Conservation (phyloP, 2,797 vertebrate genomes). For the Sarcophilus harrisii region DNA sequence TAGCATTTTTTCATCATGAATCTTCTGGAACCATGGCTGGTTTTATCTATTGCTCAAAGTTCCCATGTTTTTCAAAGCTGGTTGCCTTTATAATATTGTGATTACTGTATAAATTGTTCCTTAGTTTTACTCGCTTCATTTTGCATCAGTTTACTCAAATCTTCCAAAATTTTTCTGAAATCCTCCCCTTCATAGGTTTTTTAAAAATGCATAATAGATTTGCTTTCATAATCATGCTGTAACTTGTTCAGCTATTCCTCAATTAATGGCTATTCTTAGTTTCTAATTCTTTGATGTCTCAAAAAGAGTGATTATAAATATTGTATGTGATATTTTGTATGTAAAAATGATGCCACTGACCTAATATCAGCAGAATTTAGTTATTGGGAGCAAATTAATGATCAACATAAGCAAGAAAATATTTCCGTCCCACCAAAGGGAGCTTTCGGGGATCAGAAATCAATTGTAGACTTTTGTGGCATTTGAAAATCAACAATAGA, state of each 20-base stretch:
- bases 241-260: background rate
- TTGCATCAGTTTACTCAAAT: background rate
- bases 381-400: slow-evolving; percentile 1
- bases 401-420: slow-evolving; percentile 21
- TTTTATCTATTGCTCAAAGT: background rate
- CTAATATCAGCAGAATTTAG: background rate
- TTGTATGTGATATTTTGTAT: slow-evolving; percentile 24
- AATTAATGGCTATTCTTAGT: background rate
- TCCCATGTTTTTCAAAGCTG: background rate
- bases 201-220: background rate
- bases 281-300: background rate
- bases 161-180: background rate
- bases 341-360: slow-evolving; percentile 15
- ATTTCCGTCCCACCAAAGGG: background rate
- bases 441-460: background rate
- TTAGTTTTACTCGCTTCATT: background rate
- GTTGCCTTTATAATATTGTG: background rate
- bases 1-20: background rate
- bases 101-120: background rate
- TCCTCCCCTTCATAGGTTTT: background rate
- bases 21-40: background rate
- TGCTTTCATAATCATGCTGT: background rate
- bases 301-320: background rate
- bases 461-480: background rate
- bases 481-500: background rate